Conservation (phyloP, 2,888 invertebrate species). For the Cylloceria caligata region DNA sequence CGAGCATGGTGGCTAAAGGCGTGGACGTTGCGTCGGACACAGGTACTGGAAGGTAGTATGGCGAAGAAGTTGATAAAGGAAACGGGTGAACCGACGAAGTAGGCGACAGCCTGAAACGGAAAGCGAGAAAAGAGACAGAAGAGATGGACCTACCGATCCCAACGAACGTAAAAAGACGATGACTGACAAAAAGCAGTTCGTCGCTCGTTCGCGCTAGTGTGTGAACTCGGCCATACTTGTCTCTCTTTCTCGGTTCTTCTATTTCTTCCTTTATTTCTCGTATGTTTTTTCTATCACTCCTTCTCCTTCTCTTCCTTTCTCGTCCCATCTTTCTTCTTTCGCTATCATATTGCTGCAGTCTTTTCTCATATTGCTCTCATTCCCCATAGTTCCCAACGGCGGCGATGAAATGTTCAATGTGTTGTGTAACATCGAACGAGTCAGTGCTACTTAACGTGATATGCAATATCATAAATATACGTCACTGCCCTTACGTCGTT, state of each 20-base stretch:
- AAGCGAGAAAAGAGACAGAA: constrained; percentile 45
- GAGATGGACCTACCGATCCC: constrained; percentile 66
- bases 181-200: constrained; percentile 82
- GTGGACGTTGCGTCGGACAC: constrained; percentile 65
- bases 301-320: constrained; percentile 37
- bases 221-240: constrained; percentile 47
- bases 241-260: constrained; percentile 51
- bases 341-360: background rate
- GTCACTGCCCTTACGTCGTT: background rate
- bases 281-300: constrained; percentile 47
- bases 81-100: background rate
- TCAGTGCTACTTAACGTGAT: background rate
- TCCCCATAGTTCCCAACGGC: constrained; percentile 8
- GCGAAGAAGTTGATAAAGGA: background rate
- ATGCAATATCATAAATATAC: background rate
- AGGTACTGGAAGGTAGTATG: constrained; percentile 19
- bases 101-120: constrained; percentile 22
- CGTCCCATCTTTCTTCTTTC: constrained; percentile 33
- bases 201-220: constrained; percentile 73
- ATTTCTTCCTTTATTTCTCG: constrained; percentile 38
- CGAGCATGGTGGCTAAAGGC: constrained; percentile 72
- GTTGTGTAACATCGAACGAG: background rate
- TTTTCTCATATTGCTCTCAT: constrained; percentile 22
- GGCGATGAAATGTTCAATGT: too few species aligned
- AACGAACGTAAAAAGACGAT: constrained; percentile 72